A percentile compares a stretch with the other conserved stretches of the same genome.
These are phyloP conservation scores for Sicus ferrugineus DNA, from an alignment of 2,888 invertebrate species.

Conservation along the genomic window DNA sequence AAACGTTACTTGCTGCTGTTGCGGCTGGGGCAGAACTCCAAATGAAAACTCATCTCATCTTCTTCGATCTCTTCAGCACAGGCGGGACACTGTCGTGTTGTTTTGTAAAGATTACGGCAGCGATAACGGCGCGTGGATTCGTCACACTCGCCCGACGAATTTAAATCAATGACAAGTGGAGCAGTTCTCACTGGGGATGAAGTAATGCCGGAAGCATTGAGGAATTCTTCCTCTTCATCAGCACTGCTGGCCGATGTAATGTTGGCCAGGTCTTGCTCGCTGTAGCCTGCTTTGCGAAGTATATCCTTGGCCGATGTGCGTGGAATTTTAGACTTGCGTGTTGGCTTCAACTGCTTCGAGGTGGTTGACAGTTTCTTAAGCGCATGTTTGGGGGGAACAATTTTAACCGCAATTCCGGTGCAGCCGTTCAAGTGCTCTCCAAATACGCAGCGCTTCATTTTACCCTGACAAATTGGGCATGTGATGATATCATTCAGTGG, in stretches of 20 bases:
- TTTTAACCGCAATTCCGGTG: constrained; percentile 52
- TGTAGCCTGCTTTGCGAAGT: constrained; percentile 52
- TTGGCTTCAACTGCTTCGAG: constrained; percentile 40
- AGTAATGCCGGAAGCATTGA: constrained; percentile 21
- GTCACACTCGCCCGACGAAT: constrained; percentile 39
- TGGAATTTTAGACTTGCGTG: constrained; percentile 27
- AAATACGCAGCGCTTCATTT: constrained; percentile 55
- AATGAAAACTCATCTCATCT: constrained; percentile 54
- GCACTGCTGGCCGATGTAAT: constrained; percentile 40
- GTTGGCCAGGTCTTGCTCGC: constrained; percentile 47
- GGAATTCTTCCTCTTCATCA: constrained; percentile 39
- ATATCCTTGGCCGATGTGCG: constrained; percentile 40
- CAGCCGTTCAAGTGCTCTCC: constrained; percentile 62
- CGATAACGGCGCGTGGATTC: constrained; percentile 49
- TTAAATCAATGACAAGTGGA: constrained; percentile 26
- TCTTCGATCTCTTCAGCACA: constrained; percentile 56
- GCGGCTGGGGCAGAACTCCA: constrained; percentile 50
- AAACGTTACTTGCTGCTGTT: background rate
- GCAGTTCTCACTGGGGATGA: background rate
- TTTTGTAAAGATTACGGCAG: constrained; percentile 49
- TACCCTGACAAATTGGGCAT: constrained; percentile 61
- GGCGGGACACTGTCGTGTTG: constrained; percentile 55
- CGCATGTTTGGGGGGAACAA: constrained; percentile 45
- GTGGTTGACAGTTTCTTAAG: constrained; percentile 36
- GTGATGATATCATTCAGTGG: constrained; percentile 56